Evolutionary conservation across 2,888 invertebrate species (phyloP), one percentile per base, ranked within the genome.

Genomic region (Hedychridium roseum): DNA sequence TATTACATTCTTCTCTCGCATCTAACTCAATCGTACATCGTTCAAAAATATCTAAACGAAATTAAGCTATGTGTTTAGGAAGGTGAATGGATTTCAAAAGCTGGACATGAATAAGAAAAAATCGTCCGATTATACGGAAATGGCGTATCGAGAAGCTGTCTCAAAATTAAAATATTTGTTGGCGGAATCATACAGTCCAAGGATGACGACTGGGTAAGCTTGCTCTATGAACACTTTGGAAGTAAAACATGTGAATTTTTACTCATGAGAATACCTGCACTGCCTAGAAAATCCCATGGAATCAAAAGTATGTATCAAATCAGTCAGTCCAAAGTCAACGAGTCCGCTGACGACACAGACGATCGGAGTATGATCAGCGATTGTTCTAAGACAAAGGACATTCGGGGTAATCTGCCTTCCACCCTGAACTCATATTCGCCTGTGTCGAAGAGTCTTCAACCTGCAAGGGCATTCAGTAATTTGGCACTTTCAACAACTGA

Each of bases 91-190:
- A 2, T 14, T 45, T 32, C 44, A 50, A 27, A 49, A 38, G 9
- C 5, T 23, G 9, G 23, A 85, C 38, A 54, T 73, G 41, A 64
- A 82, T 63, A 84, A 85, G 71, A 83, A 81, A 56, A 82, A 84
- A 64, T 82, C 86, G 36, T 86, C 89, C 39, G 91, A 92, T 79
- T 92, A 92, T 65, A 92, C 91, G 0, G 92, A 92, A 73, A 83
- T 88, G 64, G 91, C 91, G 3, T 92, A 93, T 70, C 87, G 90
- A 60, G 92, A 92, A 76, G 92, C 92, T 9, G 92, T 92, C 2
- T 87, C 88, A 0, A 87, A 91, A 52, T 79, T 93, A 38, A 85
- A 90, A 74, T 87, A 90, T 67, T 84, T 92, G 57, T 76, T 92
- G 51, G 88, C 90, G 0, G 91, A 91, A 60, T 89, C 89, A 54